Evolutionary conservation across 2,113 vertebrate species (phyloP).

Genomic region (Rhipidura dahli): DNA sequence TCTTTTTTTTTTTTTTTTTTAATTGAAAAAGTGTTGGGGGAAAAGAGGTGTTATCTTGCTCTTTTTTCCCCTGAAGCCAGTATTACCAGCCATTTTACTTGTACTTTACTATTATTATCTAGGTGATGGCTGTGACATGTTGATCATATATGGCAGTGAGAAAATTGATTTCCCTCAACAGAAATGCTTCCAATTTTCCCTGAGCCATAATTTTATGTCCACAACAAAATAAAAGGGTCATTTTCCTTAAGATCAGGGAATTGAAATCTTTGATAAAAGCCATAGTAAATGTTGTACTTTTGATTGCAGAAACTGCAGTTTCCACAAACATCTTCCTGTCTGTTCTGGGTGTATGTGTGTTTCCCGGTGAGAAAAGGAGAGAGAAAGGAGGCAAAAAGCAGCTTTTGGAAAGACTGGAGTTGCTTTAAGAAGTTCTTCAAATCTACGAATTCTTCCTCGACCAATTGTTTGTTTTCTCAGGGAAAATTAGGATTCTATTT

Average conservation of each 20-base stretch:
- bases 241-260: constrained; percentile 90
- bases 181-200: constrained; percentile 98
- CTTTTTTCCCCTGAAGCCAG: constrained; percentile 60
- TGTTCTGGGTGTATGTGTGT: not conserved
- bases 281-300: constrained; percentile 87
- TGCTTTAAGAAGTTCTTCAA: constrained; percentile 13
- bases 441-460: not conserved
- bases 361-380: not conserved
- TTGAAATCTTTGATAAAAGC: constrained; percentile 93
- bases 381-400: not conserved
- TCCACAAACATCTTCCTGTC: constrained; percentile 76
- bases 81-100: constrained; percentile 81
- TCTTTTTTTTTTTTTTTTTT: not conserved
- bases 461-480: not conserved
- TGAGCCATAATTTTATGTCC: constrained; percentile 98
- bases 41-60: constrained; percentile 51
- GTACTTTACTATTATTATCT: constrained; percentile 85
- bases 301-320: constrained; percentile 82
- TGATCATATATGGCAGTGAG: constrained; percentile 91
- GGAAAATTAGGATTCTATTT: not conserved
- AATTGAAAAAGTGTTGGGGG: constrained; percentile 28
- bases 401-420: constrained; percentile 37
- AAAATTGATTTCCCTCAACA: constrained; percentile 97
- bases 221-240: constrained; percentile 99
- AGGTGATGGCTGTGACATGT: constrained; percentile 87